These are phyloP conservation scores for Anastatus disparis DNA, from an alignment of 1,140 invertebrate genomes.

Conservation along the genomic window DNA sequence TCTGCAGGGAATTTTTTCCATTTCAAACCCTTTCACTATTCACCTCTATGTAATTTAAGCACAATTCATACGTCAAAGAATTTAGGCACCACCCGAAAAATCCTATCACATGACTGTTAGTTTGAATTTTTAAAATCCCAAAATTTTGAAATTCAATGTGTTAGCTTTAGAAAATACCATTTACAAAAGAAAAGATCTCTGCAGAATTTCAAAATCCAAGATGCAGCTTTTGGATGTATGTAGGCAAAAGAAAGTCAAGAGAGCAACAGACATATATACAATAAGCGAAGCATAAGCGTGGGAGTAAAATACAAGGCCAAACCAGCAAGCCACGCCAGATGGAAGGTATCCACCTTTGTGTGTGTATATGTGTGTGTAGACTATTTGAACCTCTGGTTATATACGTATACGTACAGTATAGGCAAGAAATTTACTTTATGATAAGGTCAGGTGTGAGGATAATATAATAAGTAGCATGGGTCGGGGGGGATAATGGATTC, in stretches of 20 bases:
- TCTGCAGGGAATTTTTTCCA: slow-evolving; percentile 1
- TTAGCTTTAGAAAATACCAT: neutral
- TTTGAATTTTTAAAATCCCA: neutral
- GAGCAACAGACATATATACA: too few relatives aligned
- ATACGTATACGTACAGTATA: too few relatives aligned
- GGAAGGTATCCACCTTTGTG: neutral
- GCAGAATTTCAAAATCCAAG: slow-evolving; percentile 26
- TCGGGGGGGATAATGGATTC: too few relatives aligned
- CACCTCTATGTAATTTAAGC: slow-evolving; percentile 17
- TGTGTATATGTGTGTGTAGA: too few relatives aligned
- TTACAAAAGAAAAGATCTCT: neutral
- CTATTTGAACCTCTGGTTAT: too few relatives aligned
- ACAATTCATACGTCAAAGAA: slow-evolving; percentile 4
- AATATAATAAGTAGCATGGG: too few relatives aligned
- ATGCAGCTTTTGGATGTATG: slow-evolving; percentile 31
- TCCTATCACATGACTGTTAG: too few relatives aligned
- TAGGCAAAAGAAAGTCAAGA: too few relatives aligned
- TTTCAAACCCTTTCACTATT: neutral
- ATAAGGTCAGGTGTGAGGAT: too few relatives aligned
- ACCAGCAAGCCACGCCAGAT: neutral
- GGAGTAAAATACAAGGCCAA: slow-evolving; percentile 27
- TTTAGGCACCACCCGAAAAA: neutral
- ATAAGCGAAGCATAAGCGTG: slow-evolving; percentile 6
- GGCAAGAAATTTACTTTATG: too few relatives aligned
- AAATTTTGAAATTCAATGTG: slow-evolving; percentile 2